Evolutionary conservation across 2,797 vertebrate species (phyloP), one percentile per base, ranked within the genome.

Genomic region (Mormyrus proboscirostris): DNA sequence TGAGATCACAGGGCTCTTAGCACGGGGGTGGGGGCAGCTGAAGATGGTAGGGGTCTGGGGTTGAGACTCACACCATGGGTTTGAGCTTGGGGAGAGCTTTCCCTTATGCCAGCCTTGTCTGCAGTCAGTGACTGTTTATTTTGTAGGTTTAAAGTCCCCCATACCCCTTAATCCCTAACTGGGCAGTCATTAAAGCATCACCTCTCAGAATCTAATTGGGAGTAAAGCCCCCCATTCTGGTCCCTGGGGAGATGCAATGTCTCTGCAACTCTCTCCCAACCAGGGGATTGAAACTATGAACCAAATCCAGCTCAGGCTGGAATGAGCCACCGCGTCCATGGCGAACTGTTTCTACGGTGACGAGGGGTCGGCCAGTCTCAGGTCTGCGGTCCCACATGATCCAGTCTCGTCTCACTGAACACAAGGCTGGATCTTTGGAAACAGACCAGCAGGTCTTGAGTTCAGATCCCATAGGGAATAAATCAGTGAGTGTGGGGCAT

Each of bases 191-290:
- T 83, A 50, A 85, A 85, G 22, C 47, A 9, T 85, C 82, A 12
- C 47, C 22, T 85, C 82, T 85, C 82, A 50, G 49, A 49, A 51
- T 44, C 82, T 85, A 85, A 85, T 85, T 85, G 82, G 47, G 82
- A 49, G n/a, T 85, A 51, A 51, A 85, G 44, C 82, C 47, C 47
- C 44, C 47, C 10, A 19, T 51, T 85, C 50, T 51, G n/a, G 10
- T 22, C 4, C 19, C 47, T 47, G 6, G 8, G 82, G 82, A 85
- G 82, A 85, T 22, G 44, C n/a, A 44, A 49, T 2, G 1, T 65
- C 62, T 65, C 62, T 33, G 62, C 14, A 41, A 38, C 10, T 12
- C 33, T 33, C 22, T 76, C 33, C 14, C 69, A 19, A 76, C 44
- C 44, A 4, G 16, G n/a, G 2, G 22, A 85, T 25, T 65, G 41